Base-by-base conservation (phyloP, 2,888 invertebrate genomes). In the Plagiodera versicolora region DNA sequence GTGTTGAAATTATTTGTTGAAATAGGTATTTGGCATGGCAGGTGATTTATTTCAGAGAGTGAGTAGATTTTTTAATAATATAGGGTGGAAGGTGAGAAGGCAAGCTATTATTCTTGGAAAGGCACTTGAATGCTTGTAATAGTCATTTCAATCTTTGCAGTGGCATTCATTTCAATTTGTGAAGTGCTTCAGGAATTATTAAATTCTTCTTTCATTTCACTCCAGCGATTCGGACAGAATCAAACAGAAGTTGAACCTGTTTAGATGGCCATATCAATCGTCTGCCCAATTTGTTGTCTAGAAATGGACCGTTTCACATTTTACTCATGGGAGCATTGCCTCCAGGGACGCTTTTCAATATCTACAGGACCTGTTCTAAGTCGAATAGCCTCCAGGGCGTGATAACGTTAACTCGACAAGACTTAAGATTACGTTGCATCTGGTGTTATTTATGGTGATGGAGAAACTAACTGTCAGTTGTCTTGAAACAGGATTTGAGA, bases 21-120 rank as follows among this genome's bases (percentile, higher is more conserved):
- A 62, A 62, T 62, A 48, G 58, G 62, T 56, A 56, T 62, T 62
- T 58, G 62, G 51, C 62, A 62, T 56, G 62, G 45, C 46, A 62
- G 58, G 58, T 58, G 51, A 56, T 62, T 58, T 62, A 62, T 55
- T 62, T 58, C 54, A 56, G 52, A 58, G 58, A 56, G 51, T 47
- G 48, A 53, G 56, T 55, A 57, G 19, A 35, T 39, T 56, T 62
- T 62, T 44, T 58, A 61, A 61, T 61, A 58, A 61, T 35, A 58
- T 39, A 51, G 19, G 24, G 48, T 9, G 47, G 24, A 51, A 60
- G 57, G 62, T 58, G 52, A 58, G 55, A 61, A 58, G 32, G 46
- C 35, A 18, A 39, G 39, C 39, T 39, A 39, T 39, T 39, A 39
- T 14, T 8, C 39, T 14, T 39, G 14, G 39, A 8, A 39, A 14